These are phyloP conservation scores for Petrocephalus zakoni DNA, from an alignment of 2,113 vertebrate species.

Conservation along the genomic window DNA sequence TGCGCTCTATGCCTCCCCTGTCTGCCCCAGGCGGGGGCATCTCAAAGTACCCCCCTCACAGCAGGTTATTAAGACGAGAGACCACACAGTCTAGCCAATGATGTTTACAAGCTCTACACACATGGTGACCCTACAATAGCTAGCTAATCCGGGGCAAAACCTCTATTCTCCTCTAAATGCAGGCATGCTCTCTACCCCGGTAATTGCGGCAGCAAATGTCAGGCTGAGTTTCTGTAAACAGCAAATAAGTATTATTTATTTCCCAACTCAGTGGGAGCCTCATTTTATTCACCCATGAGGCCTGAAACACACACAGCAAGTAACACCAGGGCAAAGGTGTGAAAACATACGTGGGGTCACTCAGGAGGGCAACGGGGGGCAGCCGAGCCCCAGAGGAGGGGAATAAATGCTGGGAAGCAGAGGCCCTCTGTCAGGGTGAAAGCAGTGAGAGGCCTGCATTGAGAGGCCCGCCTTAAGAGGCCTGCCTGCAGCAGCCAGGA, in stretches of 20 bases:
- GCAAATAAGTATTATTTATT: not conserved
- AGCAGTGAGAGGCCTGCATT: not conserved
- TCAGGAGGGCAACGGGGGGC: not conserved
- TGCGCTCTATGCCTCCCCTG: constrained; percentile 21
- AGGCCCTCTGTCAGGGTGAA: constrained; percentile 21
- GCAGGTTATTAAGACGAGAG: constrained; percentile 30
- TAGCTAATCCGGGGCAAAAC: not conserved
- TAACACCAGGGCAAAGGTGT: not conserved
- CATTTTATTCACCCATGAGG: not conserved
- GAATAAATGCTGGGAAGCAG: not conserved
- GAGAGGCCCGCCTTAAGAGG: constrained; percentile 5
- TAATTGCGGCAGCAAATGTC: not conserved
- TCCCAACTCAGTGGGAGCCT: not conserved
- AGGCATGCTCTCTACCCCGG: not conserved
- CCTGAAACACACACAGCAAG: not conserved
- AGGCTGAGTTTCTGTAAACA: not conserved
- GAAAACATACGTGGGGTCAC: not conserved
- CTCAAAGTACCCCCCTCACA: constrained; percentile 9
- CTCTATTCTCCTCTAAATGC: not conserved
- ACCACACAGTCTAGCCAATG: not conserved
- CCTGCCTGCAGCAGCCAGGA: not conserved
- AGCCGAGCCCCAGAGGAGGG: not conserved
- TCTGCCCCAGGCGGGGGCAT: constrained; percentile 24
- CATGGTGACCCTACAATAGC: not conserved
- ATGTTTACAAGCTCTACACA: not conserved